These are phyloP conservation scores for Condylostylus longicornis DNA, from an alignment of 1,140 invertebrate species.

Conservation along the genomic window DNA sequence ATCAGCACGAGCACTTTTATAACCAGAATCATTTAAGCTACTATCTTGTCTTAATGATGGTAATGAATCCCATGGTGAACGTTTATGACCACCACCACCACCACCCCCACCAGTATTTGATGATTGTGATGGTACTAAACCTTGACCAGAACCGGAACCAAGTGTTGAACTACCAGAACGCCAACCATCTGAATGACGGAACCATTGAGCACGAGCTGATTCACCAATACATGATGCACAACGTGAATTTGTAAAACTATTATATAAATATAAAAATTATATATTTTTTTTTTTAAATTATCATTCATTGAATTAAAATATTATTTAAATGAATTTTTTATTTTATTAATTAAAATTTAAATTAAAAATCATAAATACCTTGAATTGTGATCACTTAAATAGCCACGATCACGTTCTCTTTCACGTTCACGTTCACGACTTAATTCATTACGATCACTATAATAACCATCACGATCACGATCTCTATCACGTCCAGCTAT, in stretches of 20 bases:
- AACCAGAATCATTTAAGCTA: slow-evolving; percentile 69
- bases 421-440: slow-evolving; percentile 47
- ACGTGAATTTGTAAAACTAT: slow-evolving; percentile 42
- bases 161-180: slow-evolving; percentile 58
- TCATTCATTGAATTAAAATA: neutral
- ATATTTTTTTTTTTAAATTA: neutral
- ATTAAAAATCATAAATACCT: slow-evolving; percentile 46
- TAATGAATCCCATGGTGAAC: slow-evolving; percentile 70
- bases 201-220: slow-evolving; percentile 70
- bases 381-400: slow-evolving; percentile 72
- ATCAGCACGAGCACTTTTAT: slow-evolving; percentile 68
- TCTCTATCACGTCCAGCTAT: slow-evolving; percentile 39
- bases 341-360: neutral
- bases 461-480: slow-evolving; percentile 64
- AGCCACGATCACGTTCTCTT: slow-evolving; percentile 58
- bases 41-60: slow-evolving; percentile 65
- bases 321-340: neutral
- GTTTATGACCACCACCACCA: slow-evolving; percentile 40
- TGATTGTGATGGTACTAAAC: slow-evolving; percentile 27
- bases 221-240: slow-evolving; percentile 73
- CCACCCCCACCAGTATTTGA: too few relatives aligned
- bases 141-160: slow-evolving; percentile 38
- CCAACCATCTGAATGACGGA: slow-evolving; percentile 74
- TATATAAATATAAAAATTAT: neutral
- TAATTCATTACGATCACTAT: slow-evolving; percentile 70